Base-by-base conservation (phyloP, 2,113 vertebrate genomes). In the Piaya cayana region DNA sequence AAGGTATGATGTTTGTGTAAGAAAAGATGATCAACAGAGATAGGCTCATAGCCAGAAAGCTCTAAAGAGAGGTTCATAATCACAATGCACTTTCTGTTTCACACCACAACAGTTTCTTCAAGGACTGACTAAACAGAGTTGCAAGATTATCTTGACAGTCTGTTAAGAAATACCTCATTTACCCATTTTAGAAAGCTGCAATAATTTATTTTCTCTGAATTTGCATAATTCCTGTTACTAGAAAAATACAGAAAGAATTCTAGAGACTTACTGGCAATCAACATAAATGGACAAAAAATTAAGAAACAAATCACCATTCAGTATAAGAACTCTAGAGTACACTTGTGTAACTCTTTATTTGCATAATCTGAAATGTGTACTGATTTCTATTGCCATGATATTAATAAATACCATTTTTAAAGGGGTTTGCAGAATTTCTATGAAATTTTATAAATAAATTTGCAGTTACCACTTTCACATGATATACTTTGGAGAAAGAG, bases 221-320 rank as follows among this genome's bases (percentile, higher is more conserved):
- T 95, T 94, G 83, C 79, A 80, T 75, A 30, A 78, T 23, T 98
- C 94, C 94, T 94, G 86, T 86, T 97, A 96, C 82, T 97, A 98
- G 95, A 97, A 96, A 78, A 27, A 86, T 81, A 52, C 52, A 68
- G 43, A 39, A 22, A 81, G 62, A 94, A 90, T 55, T 63, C 39
- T 4, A 30, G 52, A 83, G 53, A 49, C 67, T 98, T 98, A 98
- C 98, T 0, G 95, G 96, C 69, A 98, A 58, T 60, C 5, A 7
- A 26, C 72, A 82, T 43, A 92, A 96, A 88, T 86, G 83, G 71
- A 81, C 69, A 72, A 92, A 93, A 88, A 88, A 92, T 96, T 97
- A 97, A 95, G 94, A 97, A 92, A 96, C 96, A 95, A 97, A 98
- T 97, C 59, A 89, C 27, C 67, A 45, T 23, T 45, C 26, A 71